Evolutionary conservation across 2,888 invertebrate genomes (phyloP), one percentile per base, ranked within the genome.

Genomic region (Stenchaetothrips biformis): DNA sequence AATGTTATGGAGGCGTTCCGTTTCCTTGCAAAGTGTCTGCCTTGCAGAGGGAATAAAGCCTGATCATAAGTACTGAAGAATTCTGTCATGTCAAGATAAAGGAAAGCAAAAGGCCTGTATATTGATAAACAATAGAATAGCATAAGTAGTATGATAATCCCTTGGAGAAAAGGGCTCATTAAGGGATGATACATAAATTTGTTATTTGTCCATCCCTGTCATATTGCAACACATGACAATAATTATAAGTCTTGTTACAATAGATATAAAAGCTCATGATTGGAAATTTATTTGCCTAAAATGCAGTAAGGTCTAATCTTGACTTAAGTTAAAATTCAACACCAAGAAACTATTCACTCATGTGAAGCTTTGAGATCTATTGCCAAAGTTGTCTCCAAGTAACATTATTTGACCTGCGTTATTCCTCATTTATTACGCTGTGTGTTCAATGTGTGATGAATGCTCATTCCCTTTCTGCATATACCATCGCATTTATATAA

Each of bases 231-330:
- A 74, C 21, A 25, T 74, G 67, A 74, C 67, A 74, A 74, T 74
- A 74, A 74, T 74, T 21, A 74, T 74, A 74, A 74, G 67, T 67
- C 67, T 67, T 67, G 67, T 67, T 67, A 67, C 67, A 67, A 67
- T 67, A 67, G 67, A 67, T n/a, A 67, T 67, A 21, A n/a, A 67
- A 67, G 67, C 67, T 74, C 67, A 74, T 74, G 21, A 8, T 21
- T 25, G 67, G 67, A 25, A 2, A 74, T 21, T 37, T 21, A 21
- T 25, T 21, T 74, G 21, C 67, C 67, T 25, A 74, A 11, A 74
- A 11, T 74, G 67, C 67, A 74, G 67, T 21, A 74, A 74, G 53
- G 67, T 74, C 67, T 74, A 74, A 21, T 25, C 11, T 21, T 21
- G 67, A 74, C 67, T 37, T 37, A 74, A 74, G 37, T 37, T 37